Evolutionary conservation across 2,888 invertebrate species (phyloP), one percentile per base, ranked within the genome.

Genomic region (Ernsta delagoae): DNA sequence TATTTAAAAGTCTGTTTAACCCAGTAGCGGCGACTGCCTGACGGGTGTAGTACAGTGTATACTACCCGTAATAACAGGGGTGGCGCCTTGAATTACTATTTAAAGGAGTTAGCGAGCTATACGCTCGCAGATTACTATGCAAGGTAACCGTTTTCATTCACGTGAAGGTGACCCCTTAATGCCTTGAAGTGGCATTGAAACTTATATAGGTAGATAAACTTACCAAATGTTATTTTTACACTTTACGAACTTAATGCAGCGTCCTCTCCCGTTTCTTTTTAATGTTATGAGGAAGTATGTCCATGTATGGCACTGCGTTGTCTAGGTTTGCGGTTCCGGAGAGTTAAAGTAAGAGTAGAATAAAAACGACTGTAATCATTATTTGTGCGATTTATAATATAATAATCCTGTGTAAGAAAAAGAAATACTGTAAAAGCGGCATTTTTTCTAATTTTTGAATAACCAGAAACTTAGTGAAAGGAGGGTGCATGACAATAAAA

Each of bases 401-500:
- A 24, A 41, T 54, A 61, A 67, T 70, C 57, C 54, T 36, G 36
- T 53, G 39, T 62, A 60, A 75, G 80, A 77, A 82, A 82, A 57
- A 64, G 72, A 71, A 73, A 75, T n/a, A n/a, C n/a, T n/a, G n/a
- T 73, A 78, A 75, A 75, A 78, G 72, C 70, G 75, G 75, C 74
- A 75, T 70, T 77, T 82, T 82, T 74, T 81, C 79, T 77, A 82
- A 78, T 79, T 82, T 75, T 79, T 82, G 83, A 85, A 85, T 86
- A 86, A 88, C 88, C 82, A 83, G 78, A 78, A 79, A 82, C 79
- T 76, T 72, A 77, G 77, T 76, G 82, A 82, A 82, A 79, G 77
- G 85, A 86, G 92, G 92, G 91, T 89, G 91, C 86, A 91, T 87
- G 86, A 92, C 89, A 92, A 92, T 92, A 92, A 92, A 92, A 90